Percentiles rank a stretch among this genome's conserved stretches.
Conservation (phyloP, 2,888 invertebrate genomes). For the Dryocosmus kuriphilus region DNA sequence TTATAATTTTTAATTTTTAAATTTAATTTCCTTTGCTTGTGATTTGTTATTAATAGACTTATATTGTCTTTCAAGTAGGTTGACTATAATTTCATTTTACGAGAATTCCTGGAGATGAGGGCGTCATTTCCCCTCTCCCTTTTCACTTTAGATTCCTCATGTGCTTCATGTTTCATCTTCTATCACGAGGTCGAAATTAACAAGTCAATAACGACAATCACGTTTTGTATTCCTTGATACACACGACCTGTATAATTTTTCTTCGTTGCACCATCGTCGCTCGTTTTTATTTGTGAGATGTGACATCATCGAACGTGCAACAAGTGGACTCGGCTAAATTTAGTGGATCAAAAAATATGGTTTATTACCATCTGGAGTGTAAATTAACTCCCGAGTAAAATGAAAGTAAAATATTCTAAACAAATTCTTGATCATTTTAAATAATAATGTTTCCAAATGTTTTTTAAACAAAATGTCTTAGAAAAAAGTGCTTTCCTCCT, state of each 20-base stretch:
- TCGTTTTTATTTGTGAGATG: constrained; percentile 23
- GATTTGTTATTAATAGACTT: constrained; percentile 24
- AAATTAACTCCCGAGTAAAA: not conserved
- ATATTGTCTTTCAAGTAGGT: constrained; percentile 6
- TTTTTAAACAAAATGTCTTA: not conserved
- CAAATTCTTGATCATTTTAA: no score
- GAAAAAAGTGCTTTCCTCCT: not conserved
- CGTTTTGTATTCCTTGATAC: constrained; percentile 31
- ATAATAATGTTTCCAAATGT: not conserved
- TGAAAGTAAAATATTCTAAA: not conserved
- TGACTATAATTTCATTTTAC: constrained; percentile 24
- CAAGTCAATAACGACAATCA: constrained; percentile 35
- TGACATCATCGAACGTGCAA: constrained; percentile 50
- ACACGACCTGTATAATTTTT: not conserved
- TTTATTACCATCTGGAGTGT: not conserved
- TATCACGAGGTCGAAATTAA: constrained; percentile 32
- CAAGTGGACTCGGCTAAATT: constrained; percentile 50
- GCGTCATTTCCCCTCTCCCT: not conserved
- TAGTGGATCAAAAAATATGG: not conserved
- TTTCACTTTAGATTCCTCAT: constrained; percentile 6
- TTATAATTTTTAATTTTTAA: not conserved
- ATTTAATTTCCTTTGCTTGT: not conserved
- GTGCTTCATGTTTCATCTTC: constrained; percentile 14
- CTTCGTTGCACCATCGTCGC: constrained; percentile 25
- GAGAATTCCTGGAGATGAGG: constrained; percentile 8